These are phyloP conservation scores for Heliangelus exortis DNA, from an alignment of 2,797 vertebrate species.

Conservation along the genomic window DNA sequence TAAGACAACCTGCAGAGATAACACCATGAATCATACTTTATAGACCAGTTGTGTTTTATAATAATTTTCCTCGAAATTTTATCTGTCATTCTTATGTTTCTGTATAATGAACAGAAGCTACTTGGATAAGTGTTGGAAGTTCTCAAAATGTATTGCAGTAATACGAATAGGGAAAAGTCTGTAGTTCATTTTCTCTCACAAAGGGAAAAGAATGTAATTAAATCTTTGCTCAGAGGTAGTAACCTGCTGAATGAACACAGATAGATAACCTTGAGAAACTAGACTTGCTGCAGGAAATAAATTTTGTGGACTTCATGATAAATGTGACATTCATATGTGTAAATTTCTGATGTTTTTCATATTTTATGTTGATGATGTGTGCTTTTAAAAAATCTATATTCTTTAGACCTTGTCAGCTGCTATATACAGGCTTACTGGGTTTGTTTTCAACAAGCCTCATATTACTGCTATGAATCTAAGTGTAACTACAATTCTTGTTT, in stretches of 20 bases:
- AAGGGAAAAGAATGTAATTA: background rate
- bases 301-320: background rate
- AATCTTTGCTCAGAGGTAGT: background rate
- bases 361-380: background rate
- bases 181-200: background rate
- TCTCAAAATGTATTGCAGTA: background rate
- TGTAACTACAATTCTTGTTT: background rate
- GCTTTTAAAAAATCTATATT: background rate
- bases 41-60: background rate
- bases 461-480: background rate
- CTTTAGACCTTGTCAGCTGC: background rate
- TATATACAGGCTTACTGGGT: background rate
- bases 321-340: background rate
- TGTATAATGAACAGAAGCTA: background rate
- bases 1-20: background rate
- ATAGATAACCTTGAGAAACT: background rate
- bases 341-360: background rate
- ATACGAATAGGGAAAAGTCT: background rate
- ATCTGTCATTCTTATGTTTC: background rate
- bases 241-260: background rate
- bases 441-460: background rate
- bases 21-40: background rate
- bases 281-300: background rate
- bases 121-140: background rate
- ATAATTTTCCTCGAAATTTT: background rate